Evolutionary conservation across 2,797 vertebrate species (phyloP), one percentile per base, ranked within the genome.

Genomic region (Pachyuromys duprasi): DNA sequence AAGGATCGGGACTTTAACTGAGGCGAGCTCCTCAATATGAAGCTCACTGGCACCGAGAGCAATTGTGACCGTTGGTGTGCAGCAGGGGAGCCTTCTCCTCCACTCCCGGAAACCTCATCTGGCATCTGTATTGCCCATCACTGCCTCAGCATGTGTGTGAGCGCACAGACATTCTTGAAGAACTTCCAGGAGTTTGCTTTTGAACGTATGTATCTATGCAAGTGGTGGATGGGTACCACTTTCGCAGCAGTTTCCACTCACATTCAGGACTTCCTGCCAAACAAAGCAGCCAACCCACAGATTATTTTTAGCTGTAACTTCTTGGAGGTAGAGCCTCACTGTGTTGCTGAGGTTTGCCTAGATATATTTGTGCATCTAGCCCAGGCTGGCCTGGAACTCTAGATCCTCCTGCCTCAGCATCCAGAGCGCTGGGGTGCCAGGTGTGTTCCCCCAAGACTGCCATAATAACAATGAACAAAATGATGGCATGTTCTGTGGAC

Each of bases 181-280:
- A 84, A 88, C 75, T 49, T 94, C 57, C 89, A 69, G 28, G 74
- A 20, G 33, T 91, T 89, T 87, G 70, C 84, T 95, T 91, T 90
- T 93, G 84, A 92, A 76, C 26, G 8, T 65, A 13, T 45, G 82
- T 80, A 65, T 26, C 72, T 92, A 31, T 36, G 31, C 95, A 28
- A 17, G 22, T 57, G 26, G n/a, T 39, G 36, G 28, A 0, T 76
- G 62, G 72, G 5, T 18, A 53, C 14, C 42, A 33, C 39, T 75
- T 82, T 74, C 57, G 86, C 57, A 88, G 95, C 53, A 79, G 18
- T 45, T 55, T 2, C 60, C 69, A n/a, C 14, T 57, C 24, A 53
- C 20, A 20, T 33, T 89, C 5, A 22, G 13, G 60, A 65, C 28
- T 93, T 80, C 69, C 33, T 70, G 5, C 62, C 39, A 74, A 74